Evolutionary conservation across 2,797 vertebrate species (phyloP).

Genomic region (Phoxinus dragarum): DNA sequence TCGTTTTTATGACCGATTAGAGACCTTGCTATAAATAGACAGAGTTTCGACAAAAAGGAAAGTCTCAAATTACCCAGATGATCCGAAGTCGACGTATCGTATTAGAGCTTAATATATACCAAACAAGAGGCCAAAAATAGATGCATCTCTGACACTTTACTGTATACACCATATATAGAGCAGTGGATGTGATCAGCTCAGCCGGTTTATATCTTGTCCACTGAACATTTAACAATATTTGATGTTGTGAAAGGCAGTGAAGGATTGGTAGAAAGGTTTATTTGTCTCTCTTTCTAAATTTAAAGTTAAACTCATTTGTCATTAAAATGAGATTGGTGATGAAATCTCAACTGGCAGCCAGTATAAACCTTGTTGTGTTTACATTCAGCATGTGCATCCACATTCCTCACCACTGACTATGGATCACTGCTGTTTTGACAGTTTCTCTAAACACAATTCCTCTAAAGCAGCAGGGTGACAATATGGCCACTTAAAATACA

Average conservation of each 20-base stretch:
- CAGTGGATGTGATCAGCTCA: constrained; percentile 1
- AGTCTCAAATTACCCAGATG: constrained; percentile 58
- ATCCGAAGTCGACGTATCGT: constrained; percentile 44
- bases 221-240: background rate
- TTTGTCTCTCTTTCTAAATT: background rate
- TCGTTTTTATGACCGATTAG: constrained; percentile 65
- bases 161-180: constrained; percentile 30
- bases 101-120: constrained; percentile 57
- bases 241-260: background rate
- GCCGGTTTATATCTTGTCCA: background rate
- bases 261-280: background rate
- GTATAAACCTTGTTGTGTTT: constrained; percentile 29
- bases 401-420: constrained; percentile 8
- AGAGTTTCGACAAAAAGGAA: constrained; percentile 61
- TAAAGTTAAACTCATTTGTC: background rate
- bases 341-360: constrained; percentile 14
- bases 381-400: constrained; percentile 34
- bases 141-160: constrained; percentile 41
- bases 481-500: background rate
- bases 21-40: constrained; percentile 66
- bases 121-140: constrained; percentile 56
- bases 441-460: constrained; percentile 46
- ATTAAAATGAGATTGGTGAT: background rate
- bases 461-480: constrained; percentile 13
- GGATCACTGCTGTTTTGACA: constrained; percentile 39